Percentiles rank a stretch among this genome's conserved stretches.
phyloP scores from a whole-genome alignment of 2,888 invertebrate genomes.

The Rhimphoctona megacephalus region DNA sequence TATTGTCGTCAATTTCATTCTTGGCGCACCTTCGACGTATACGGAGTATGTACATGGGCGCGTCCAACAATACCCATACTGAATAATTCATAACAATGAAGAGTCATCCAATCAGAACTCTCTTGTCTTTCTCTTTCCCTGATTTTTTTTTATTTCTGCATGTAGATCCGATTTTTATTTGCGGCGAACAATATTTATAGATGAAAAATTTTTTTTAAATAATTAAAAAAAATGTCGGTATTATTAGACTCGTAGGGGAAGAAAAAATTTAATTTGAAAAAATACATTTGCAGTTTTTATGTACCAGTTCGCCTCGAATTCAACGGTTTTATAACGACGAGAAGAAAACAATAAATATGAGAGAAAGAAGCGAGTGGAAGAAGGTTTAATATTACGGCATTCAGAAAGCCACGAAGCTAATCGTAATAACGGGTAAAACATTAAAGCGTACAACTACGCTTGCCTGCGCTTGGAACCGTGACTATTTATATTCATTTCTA shows the following conservation, averaged over 20 bases:
- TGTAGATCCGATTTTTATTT: not conserved
- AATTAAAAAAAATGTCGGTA: not conserved
- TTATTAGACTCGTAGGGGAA: not conserved
- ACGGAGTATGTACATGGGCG: conserved; percentile 79
- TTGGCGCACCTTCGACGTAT: conserved; percentile 77
- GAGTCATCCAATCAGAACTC: conserved; percentile 71
- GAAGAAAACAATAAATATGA: conserved; percentile 8
- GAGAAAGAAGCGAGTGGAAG: not conserved
- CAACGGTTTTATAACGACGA: conserved; percentile 43
- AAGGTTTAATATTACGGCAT: conserved; percentile 25
- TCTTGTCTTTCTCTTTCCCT: conserved; percentile 36
- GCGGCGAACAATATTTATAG: not conserved
- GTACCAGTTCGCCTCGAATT: conserved; percentile 33
- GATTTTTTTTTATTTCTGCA: not conserved
- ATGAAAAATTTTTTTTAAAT: too few species aligned
- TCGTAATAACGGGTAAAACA: conserved; percentile 62
- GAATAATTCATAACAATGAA: conserved; percentile 81
- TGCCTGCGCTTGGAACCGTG: conserved; percentile 1
- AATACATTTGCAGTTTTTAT: not conserved
- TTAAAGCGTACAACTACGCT: conserved; percentile 52
- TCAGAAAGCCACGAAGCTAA: conserved; percentile 44
- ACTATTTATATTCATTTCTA: conserved; percentile 9
- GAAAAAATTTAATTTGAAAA: not conserved
- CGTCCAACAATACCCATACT: conserved; percentile 81
- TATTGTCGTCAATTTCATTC: conserved; percentile 78